These are phyloP conservation scores for Steinernema scapterisci DNA, from an alignment of 2,888 invertebrate genomes.

Conservation along the genomic window DNA sequence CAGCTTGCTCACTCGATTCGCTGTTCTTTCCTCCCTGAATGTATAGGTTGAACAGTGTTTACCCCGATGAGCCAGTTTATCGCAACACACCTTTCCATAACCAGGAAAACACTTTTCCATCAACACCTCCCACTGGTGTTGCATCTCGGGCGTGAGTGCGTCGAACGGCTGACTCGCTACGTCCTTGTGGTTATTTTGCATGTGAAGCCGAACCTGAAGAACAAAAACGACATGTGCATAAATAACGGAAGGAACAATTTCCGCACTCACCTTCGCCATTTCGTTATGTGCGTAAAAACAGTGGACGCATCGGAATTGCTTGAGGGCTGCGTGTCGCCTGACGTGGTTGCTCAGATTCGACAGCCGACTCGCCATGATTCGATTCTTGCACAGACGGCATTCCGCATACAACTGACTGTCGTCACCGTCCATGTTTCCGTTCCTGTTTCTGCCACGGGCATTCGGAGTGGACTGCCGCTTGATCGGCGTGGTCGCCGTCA, in stretches of 20 bases:
- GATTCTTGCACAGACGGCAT: constrained; percentile 45
- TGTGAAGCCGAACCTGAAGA: constrained; percentile 53
- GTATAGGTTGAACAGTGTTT: background rate
- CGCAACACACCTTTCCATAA: constrained; percentile 39
- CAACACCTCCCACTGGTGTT: constrained; percentile 50
- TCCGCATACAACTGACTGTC: constrained; percentile 41
- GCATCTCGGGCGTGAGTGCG: constrained; percentile 48
- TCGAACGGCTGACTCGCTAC: constrained; percentile 46
- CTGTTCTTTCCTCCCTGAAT: constrained; percentile 21
- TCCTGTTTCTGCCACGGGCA: constrained; percentile 20
- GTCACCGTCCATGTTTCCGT: constrained; percentile 33
- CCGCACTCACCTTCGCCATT: constrained; percentile 49
- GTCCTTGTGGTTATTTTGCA: constrained; percentile 56
- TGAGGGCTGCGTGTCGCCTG: constrained; percentile 51
- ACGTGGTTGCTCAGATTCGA: constrained; percentile 56
- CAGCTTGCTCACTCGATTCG: background rate
- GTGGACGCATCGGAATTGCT: constrained; percentile 56
- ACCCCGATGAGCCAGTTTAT: constrained; percentile 3
- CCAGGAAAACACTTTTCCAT: constrained; percentile 60
- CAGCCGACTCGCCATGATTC: constrained; percentile 52
- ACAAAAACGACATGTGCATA: no score
- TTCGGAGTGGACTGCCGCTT: constrained; percentile 33
- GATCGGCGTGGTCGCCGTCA: background rate
- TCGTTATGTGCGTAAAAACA: constrained; percentile 58
- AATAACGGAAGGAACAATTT: background rate